These are phyloP conservation scores for Nasonia giraulti DNA, from an alignment of 1,140 invertebrate genomes.

Conservation along the genomic window DNA sequence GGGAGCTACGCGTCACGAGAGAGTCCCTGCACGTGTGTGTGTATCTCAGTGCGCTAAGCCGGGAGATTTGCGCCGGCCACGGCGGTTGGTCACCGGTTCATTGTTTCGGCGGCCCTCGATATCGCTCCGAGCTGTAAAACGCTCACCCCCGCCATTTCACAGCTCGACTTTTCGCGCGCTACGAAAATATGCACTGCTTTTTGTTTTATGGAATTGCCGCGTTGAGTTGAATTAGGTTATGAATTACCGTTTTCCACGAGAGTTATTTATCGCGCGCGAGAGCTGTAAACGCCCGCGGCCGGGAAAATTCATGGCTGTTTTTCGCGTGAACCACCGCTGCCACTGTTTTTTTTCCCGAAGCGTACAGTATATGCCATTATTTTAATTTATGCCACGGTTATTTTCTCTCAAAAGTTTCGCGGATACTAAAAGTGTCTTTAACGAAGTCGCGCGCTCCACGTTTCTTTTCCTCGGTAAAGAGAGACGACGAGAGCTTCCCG, in stretches of 20 bases:
- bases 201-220: conserved; percentile 20
- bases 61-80: conserved; percentile 69
- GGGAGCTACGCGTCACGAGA: conserved; percentile 40
- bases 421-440: background rate
- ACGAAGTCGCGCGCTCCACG: background rate
- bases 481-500: too few species aligned
- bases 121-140: conserved; percentile 58
- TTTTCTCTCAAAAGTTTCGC: too few species aligned
- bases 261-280: background rate
- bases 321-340: background rate
- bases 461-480: too few species aligned
- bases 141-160: conserved; percentile 49
- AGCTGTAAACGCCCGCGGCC: background rate
- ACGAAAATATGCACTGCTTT: conserved; percentile 10
- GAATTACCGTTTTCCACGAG: conserved; percentile 7
- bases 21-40: conserved; percentile 64
- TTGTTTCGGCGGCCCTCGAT: conserved; percentile 68
- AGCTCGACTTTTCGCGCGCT: background rate
- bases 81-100: conserved; percentile 71
- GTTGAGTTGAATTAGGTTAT: conserved; percentile 42
- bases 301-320: background rate
- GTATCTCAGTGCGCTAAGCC: conserved; percentile 65
- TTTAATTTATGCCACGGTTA: background rate
- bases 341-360: background rate
- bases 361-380: too few species aligned